Percentiles rank a stretch among this genome's conserved stretches.
Conservation (phyloP, 2,113 vertebrate species). For the Platysteira castanea region DNA sequence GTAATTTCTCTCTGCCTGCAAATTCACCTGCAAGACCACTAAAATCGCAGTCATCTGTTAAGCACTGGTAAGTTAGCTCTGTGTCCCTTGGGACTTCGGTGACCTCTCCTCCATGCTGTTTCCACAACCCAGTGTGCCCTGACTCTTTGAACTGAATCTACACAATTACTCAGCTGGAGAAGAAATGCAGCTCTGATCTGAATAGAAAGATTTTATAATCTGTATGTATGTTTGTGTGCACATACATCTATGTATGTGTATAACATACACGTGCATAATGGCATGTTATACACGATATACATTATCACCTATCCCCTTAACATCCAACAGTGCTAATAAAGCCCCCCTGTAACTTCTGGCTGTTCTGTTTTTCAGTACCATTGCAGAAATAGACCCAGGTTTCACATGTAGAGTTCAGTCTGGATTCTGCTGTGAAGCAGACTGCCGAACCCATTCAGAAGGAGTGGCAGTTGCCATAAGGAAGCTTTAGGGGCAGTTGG, state of each 20-base stretch:
- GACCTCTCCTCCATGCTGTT: background rate
- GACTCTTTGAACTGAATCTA: background rate
- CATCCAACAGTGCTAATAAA: background rate
- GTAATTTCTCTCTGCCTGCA: background rate
- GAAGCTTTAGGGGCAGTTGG: background rate
- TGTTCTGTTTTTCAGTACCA: background rate
- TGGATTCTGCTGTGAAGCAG: background rate
- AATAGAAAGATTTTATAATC: background rate
- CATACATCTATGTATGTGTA: background rate
- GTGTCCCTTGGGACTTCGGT: background rate
- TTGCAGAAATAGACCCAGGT: background rate
- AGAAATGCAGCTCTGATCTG: background rate
- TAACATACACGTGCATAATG: background rate
- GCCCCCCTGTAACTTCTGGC: background rate
- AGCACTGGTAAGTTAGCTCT: background rate
- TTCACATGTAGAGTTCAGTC: background rate
- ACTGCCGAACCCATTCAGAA: background rate
- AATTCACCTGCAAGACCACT: background rate
- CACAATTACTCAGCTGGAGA: background rate
- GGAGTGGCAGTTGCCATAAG: background rate
- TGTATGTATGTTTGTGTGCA: background rate
- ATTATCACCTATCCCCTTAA: background rate
- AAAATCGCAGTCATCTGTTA: background rate
- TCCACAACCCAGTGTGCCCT: background rate
- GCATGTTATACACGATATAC: background rate